Evolutionary conservation across 2,113 vertebrate species (phyloP).

Genomic region (Phrynosoma platyrhinos): DNA sequence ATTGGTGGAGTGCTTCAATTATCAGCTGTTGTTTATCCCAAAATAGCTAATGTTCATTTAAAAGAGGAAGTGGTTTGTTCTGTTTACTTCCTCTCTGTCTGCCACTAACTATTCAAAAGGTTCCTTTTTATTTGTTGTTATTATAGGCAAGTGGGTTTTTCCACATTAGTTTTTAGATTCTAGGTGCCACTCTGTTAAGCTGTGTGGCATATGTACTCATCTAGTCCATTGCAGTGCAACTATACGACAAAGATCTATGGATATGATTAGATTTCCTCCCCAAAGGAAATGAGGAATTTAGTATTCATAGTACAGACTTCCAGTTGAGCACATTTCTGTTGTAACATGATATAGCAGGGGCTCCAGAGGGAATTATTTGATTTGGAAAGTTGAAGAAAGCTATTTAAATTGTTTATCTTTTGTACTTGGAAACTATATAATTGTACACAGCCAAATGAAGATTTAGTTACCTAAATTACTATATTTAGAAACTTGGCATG

Average conservation of each 20-base stretch:
- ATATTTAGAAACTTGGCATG: conserved; percentile 19
- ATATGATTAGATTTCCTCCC: background rate
- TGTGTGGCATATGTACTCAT: background rate
- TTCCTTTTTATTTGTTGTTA: conserved; percentile 24
- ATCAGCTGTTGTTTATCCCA: conserved; percentile 39
- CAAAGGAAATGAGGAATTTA: background rate
- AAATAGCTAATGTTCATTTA: conserved; percentile 9
- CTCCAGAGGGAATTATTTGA: conserved; percentile 15
- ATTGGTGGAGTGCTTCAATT: conserved; percentile 12
- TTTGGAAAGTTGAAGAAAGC: conserved; percentile 15
- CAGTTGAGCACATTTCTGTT: conserved; percentile 13
- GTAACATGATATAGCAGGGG: background rate
- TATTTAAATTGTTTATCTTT: conserved; percentile 19
- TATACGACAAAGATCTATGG: background rate
- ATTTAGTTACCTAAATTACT: conserved; percentile 19
- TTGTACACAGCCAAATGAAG: conserved; percentile 20
- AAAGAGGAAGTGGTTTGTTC: conserved; percentile 24
- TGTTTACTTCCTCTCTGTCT: conserved; percentile 36
- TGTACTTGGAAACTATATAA: conserved; percentile 27
- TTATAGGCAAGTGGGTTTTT: conserved; percentile 17
- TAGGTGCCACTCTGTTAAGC: conserved; percentile 4
- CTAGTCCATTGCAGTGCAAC: background rate
- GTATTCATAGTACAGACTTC: background rate
- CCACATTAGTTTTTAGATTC: background rate
- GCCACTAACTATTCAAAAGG: conserved; percentile 13